Evolutionary conservation across 30 jellyfish, hydroid and myxozoan species (phyloP), one percentile per base, ranked within the genome.

Genomic region (Sanderia malayensis): DNA sequence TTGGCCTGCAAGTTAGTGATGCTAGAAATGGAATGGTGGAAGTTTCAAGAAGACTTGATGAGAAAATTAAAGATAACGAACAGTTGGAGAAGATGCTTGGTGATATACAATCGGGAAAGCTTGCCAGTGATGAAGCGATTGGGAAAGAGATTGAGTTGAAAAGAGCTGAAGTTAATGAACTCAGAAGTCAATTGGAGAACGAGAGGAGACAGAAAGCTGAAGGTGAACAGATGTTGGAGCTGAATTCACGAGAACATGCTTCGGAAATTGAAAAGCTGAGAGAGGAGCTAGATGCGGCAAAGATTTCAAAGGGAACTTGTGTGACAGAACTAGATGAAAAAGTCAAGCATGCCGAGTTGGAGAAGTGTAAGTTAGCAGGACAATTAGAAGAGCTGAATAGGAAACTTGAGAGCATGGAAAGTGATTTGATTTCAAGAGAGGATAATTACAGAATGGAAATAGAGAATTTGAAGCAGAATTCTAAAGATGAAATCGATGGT

Each of bases 1-100:
- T 78, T 29, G 69, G 66, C 17, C 21, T 58, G 15, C 47, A 41
- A 37, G 52, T 78, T 4, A 32, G 33, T 1, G 76, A 65, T 20
- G 67, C 82, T 0, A 72, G 66, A 17, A 59, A 49, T 30, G 58
- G 69, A 3, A 57, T 78, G 67, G 49, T 28, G 19, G 82, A 78
- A 41, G 67, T 32, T 0, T 64, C 89, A 0, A 65, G 76, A 33
- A 78, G 55, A 58, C 55, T 78, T 58, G 89, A 78, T 29, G 81
- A 70, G 30, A 78, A 78, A 58, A 27, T 31, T 4, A 65, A 67
- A 17, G 89, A 78, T 63, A 47, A 46, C 66, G 89, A 37, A 17
- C 53, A 79, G 24, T 44, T 78, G 26, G 89, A 78, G 70, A 61
- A 15, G 26, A 33, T 70, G 29, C 70, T 78, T 6, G 31, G 67